Base-by-base conservation (phyloP, 2,797 vertebrate species). In the Rhynchonycteris naso region DNA sequence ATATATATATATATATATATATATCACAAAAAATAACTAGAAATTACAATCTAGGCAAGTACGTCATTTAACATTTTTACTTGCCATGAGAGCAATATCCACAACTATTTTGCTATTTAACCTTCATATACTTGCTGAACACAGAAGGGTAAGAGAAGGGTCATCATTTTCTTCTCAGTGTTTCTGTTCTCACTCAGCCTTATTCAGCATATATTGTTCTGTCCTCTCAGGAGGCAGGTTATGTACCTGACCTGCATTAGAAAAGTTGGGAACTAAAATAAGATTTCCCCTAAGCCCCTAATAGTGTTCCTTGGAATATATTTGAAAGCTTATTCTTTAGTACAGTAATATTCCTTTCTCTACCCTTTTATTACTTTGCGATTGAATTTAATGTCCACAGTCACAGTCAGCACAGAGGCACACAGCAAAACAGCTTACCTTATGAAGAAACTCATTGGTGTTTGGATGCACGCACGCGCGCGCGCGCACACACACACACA, bases 251-350 rank as follows among this genome's bases (percentile, higher is more conserved):
- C 78, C 90, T 89, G 92, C 78, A 91, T 96, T 97, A 94, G 79
- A 82, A 95, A 95, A 93, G 90, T 92, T 96, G 94, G 81, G 59
- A 94, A 96, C 78, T 95, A 35, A 92, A 96, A 94, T 94, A 92
- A 93, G 75, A 95, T 91, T 94, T 96, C 82, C 90, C 93, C 35
- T 69, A 96, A 87, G 90, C 59, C 82, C 90, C 61, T 83, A 86
- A 91, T 19, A 87, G 65, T 95, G 69, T 88, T 90, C 63, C 8
- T 50, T 96, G 85, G 66, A 96, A 92, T 96, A 94, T 86, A 96
- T 96, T 95, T 95, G 94, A 95, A 93, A 87, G 74, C 61, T 80
- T 95, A 94, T n/a, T n/a, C 83, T 96, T 92, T 96, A 96, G 93
- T 94, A 88, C 78, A 95, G 84, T 83, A 92, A 65, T 83, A 92